Base-by-base conservation (phyloP, 2,888 invertebrate genomes). In the Philereme transversata region DNA sequence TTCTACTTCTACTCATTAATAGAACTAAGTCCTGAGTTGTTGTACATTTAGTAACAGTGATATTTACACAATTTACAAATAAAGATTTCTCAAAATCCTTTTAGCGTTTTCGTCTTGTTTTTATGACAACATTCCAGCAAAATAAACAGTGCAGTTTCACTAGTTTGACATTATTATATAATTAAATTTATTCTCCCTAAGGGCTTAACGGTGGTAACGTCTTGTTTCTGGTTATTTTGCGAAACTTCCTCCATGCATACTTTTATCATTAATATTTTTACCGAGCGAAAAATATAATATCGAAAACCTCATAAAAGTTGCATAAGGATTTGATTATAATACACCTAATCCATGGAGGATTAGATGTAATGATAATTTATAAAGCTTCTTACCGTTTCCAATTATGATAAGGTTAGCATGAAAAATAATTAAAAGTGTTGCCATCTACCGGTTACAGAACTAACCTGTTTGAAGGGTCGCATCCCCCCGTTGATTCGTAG, bases 401-500 rank as follows among this genome's bases (percentile, higher is more conserved):
- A 65, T 59, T 69, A 47, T 62, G 58, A 55, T 64, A 67, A 64
- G 54, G 62, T 51, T 41, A 50, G 60, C 57, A 51, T 58, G 58
- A 63, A 64, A n/a, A 45, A 67, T 65, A 61, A 59, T 60, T n/a
- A 38, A 50, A 52, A 72, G 71, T 77, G 75, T 76, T 86, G 89
- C 89, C 90, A 90, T 82, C 92, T 90, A 83, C 62, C 65, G 73
- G 74, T 60, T 68, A 59, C 54, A 53, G 53, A 69, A 82, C 93
- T 90, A 94, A 97, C 97, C 96, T 98, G 98, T 91, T 97, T 97
- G 92, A 99, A 98, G 84, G 97, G 98, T 75, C 98, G 95, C 94
- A 99, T 97, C 79, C 98, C 98, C 69, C 99, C 99, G 92, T 98
- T 99, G 91, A 99, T 97, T 79, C 98, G 94, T 75, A 99, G 94